Percentiles rank a stretch among this genome's conserved stretches.
These are phyloP conservation scores for Peromyscus nudipes DNA, from an alignment of 2,797 vertebrate species.

Conservation along the genomic window DNA sequence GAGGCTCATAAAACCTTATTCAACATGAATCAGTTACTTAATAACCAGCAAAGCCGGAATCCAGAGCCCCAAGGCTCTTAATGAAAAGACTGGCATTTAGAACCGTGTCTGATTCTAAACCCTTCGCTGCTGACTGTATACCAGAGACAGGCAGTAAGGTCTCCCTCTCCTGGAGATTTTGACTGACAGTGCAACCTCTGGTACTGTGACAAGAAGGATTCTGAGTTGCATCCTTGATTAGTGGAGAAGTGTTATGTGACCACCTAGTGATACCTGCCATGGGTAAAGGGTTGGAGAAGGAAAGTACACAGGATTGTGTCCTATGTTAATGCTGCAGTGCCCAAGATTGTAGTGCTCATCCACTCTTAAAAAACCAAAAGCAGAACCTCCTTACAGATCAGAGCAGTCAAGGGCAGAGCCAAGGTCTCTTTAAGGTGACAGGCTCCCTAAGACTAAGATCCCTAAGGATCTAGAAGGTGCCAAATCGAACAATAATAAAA, in stretches of 20 bases:
- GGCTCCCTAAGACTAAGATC: not conserved
- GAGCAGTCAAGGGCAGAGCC: not conserved
- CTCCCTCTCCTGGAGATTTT: not conserved
- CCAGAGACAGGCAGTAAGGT: not conserved
- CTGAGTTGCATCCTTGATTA: not conserved
- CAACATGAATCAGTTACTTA: not conserved
- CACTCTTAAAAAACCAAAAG: not conserved
- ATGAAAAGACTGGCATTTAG: not conserved
- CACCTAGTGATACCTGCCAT: conserved; percentile 20
- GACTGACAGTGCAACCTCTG: not conserved
- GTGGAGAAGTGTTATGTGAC: not conserved
- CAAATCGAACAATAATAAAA: conserved; percentile 16
- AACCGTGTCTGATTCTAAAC: conserved; percentile 17
- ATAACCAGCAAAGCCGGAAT: not conserved
- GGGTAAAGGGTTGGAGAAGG: not conserved
- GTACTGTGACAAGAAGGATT: conserved; percentile 28
- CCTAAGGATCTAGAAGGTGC: not conserved
- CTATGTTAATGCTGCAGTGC: not conserved
- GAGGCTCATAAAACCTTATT: conserved; percentile 23
- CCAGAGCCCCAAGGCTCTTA: not conserved
- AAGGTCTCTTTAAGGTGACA: not conserved
- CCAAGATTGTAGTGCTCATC: not conserved
- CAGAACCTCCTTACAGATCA: not conserved
- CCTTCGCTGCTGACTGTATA: not conserved
- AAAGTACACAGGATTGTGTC: not conserved